A percentile compares a stretch with the other conserved stretches of the same genome.
phyloP scores from a whole-genome alignment of 2,888 invertebrate genomes.

The Lycophotia porphyrea region DNA sequence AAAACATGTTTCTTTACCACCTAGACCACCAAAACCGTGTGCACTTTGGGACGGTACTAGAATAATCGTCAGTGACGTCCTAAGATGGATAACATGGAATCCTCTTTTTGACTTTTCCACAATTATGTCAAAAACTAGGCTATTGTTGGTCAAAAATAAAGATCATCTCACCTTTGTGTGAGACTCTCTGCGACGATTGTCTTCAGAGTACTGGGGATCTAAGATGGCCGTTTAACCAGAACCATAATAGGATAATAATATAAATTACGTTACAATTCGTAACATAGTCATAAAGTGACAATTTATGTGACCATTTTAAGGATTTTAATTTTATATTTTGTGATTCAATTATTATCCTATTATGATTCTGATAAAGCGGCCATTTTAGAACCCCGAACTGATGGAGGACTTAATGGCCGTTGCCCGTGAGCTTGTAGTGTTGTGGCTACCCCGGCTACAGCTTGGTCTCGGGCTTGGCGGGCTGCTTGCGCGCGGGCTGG shows the following conservation, averaged over 20 bases:
- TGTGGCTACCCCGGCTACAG: slow-evolving; percentile 68
- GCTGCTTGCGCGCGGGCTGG: slow-evolving; percentile 72
- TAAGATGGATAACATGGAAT: background rate
- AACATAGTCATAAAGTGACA: no score
- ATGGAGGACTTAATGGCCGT: background rate
- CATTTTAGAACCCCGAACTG: no score
- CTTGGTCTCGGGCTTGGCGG: slow-evolving; percentile 91
- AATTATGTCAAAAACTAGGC: background rate
- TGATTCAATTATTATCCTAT: no score
- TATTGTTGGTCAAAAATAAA: background rate
- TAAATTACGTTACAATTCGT: no score
- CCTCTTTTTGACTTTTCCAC: background rate
- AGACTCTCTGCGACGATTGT: background rate
- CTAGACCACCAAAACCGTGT: background rate
- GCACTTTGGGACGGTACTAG: background rate
- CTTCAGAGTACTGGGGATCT: background rate
- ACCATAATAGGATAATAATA: no score
- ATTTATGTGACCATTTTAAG: no score
- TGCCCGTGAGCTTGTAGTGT: background rate
- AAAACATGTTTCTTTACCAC: background rate
- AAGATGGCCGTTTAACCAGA: no score
- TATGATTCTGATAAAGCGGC: background rate
- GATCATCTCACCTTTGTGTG: background rate
- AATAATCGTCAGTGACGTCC: background rate
- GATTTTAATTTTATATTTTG: no score